phyloP scores from a whole-genome alignment of 2,113 vertebrate species.

The Megaleporinus macrocephalus region DNA sequence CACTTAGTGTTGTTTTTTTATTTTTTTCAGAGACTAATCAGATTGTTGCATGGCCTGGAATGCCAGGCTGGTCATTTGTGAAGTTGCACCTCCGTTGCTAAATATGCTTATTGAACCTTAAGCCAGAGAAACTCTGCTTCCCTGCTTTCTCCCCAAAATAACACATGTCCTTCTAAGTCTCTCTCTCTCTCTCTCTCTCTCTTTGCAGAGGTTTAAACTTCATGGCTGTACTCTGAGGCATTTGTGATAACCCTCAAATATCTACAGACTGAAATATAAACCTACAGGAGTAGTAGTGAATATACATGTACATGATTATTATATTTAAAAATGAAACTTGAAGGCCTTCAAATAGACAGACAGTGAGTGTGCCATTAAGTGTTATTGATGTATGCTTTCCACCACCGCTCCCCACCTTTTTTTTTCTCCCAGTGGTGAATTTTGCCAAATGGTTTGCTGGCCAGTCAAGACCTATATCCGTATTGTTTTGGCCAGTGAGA shows the following conservation, averaged over 20 bases:
- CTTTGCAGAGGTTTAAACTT: slow-evolving; percentile 2
- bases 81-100: not conserved
- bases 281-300: slow-evolving; percentile 1
- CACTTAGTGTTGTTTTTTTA: not conserved
- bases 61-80: slow-evolving; percentile 5
- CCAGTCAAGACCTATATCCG: not conserved
- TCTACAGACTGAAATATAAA: slow-evolving; percentile 26
- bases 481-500: not conserved
- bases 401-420: not conserved
- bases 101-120: not conserved
- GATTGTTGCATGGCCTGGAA: not conserved
- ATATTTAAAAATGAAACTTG: slow-evolving; percentile 49
- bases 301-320: slow-evolving; percentile 30
- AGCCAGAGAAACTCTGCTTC: not conserved
- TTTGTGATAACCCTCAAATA: slow-evolving; percentile 42
- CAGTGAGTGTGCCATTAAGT: slow-evolving; percentile 29
- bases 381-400: slow-evolving; percentile 30
- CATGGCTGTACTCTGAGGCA: slow-evolving; percentile 5
- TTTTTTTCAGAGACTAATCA: not conserved
- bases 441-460: not conserved
- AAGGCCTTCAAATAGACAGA: slow-evolving; percentile 51
- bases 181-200: not conserved
- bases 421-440: slow-evolving; percentile 9
- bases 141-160: not conserved
- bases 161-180: not conserved